Evolutionary conservation across 2,113 vertebrate species (phyloP), one percentile per base, ranked within the genome.

Genomic region (Zapornia atra): DNA sequence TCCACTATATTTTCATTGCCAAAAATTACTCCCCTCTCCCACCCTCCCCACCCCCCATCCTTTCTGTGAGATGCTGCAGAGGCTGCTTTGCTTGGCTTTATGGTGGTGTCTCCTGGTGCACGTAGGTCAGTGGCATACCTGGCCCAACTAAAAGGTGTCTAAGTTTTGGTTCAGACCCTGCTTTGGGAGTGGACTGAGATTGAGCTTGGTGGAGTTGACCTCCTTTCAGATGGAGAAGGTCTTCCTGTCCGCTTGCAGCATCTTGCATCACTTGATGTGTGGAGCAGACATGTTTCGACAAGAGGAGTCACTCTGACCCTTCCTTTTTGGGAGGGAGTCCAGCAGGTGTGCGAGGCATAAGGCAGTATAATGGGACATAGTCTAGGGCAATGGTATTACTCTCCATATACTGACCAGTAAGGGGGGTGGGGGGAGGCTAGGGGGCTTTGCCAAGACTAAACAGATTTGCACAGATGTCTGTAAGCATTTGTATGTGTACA

Each of bases 1-100:
- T 95, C 88, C 80, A 84, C 95, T 95, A 26, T 77, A 26, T 91
- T 92, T 84, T 76, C 77, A 25, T 65, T 61, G 44, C 75, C 61
- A 86, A 92, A 96, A 76, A 76, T 82, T 1, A 53, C 64, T 94
- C 25, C 54, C 28, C 7, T 59, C n/a, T 89, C 61, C 77, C 12
- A 10, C 7, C 54, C n/a, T 89, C 53, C 77, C 13, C 8, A 19
- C 22, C 16, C 4, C 1, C 5, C 6, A 50, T 48, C 66, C 4
- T 5, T 50, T 48, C 66, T 75, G 6, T 33, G 88, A 81, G 90
- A 33, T 86, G 82, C 76, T 88, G 33, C 51, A 59, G 60, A 86
- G 33, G 50, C 68, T 89, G 70, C 25, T 76, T 61, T 38, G 19
- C 59, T 71, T 28, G 44, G 5, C 12, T 11, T 33, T 0, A 6